phyloP scores from a whole-genome alignment of 2,888 invertebrate species.

The Rotaria macrura region DNA sequence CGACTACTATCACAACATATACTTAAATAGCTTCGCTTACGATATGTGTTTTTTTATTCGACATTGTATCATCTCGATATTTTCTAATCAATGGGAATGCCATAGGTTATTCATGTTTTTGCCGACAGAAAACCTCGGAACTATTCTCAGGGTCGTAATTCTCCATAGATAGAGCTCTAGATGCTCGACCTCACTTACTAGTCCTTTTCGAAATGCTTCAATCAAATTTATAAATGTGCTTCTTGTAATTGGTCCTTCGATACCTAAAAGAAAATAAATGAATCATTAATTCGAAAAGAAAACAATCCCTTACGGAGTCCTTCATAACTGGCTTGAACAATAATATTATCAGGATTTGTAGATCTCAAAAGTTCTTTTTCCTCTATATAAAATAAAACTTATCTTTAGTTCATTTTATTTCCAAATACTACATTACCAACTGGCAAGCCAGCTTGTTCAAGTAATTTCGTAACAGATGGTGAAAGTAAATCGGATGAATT shows the following conservation, averaged over 20 bases:
- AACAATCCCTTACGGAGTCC: slow-evolving; percentile 58
- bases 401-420: background rate
- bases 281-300: no score
- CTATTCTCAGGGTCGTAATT: no score
- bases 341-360: slow-evolving; percentile 37
- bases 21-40: no score
- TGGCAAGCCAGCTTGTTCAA: background rate
- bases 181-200: slow-evolving; percentile 29
- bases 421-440: background rate
- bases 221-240: slow-evolving; percentile 70
- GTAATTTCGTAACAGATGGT: background rate
- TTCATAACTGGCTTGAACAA: slow-evolving; percentile 61
- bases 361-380: background rate
- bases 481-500: background rate
- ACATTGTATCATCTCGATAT: no score
- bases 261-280: background rate
- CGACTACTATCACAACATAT: no score
- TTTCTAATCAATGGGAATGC: no score
- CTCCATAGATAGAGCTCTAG: background rate
- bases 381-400: background rate
- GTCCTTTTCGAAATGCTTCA: slow-evolving; percentile 63
- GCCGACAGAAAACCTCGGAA: no score
- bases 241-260: slow-evolving; percentile 69
- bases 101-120: no score
- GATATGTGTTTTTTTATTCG: no score